A percentile compares a stretch with the other conserved stretches of the same genome.
Evolutionary conservation across 2,797 vertebrate species (phyloP).

Genomic region (Sylvia borin): DNA sequence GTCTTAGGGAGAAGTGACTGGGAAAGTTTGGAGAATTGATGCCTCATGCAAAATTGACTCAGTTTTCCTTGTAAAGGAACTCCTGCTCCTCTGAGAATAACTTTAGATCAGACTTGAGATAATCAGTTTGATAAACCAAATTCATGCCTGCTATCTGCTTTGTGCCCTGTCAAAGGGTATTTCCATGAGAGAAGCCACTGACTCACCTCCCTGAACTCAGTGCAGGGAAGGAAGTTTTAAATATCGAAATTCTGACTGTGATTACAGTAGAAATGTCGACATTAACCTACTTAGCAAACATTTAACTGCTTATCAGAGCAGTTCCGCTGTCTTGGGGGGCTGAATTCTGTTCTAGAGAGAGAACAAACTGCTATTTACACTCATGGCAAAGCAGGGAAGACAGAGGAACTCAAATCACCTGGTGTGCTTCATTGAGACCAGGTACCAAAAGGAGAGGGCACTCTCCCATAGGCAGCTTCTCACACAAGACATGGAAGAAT

Average conservation of each 20-base stretch:
- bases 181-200: neutral
- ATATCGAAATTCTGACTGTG: neutral
- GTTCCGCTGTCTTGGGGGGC: neutral
- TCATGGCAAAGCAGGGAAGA: neutral
- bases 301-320: neutral
- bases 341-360: neutral
- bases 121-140: neutral
- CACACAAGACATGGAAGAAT: neutral
- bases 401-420: neutral
- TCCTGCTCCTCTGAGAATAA: neutral
- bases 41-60: neutral
- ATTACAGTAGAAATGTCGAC: neutral
- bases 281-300: neutral
- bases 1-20: neutral
- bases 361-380: neutral
- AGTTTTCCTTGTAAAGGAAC: neutral
- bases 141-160: neutral
- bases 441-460: neutral
- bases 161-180: neutral
- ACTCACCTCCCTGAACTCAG: neutral
- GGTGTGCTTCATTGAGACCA: neutral
- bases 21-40: conserved; percentile 8
- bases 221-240: neutral
- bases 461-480: neutral
- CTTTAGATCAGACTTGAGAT: neutral